Base-by-base conservation (phyloP, 2,797 vertebrate species). In the Valencia hispanica region DNA sequence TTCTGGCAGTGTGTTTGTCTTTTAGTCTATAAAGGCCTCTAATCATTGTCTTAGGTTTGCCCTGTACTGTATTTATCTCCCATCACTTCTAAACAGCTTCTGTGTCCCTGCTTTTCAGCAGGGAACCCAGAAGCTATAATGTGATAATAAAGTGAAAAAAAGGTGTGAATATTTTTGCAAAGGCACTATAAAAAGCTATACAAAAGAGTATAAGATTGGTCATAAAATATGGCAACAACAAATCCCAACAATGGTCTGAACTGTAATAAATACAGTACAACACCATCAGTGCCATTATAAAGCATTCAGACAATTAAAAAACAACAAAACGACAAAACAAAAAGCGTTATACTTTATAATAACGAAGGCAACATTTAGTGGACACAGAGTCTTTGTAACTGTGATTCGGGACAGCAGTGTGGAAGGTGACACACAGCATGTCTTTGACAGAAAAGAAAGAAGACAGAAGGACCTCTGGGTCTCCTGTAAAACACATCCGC, bases 351-450 rank as follows among this genome's bases (percentile, higher is more conserved):
- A 47, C 6, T 15, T 6, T 6, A 65, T 4, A 66, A 25, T 2
- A 76, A 51, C 70, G 41, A 68, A 77, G 68, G 20, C 30, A 59
- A 74, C 63, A 68, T 39, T 68, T 65, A 51, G 15, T 45, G 66
- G 3, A 53, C 71, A 66, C 48, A 78, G 73, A 77, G 77, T 83
- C 73, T 82, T 73, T 66, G 66, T 39, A 51, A 47, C 39, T 68
- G 57, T 57, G 69, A 86, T 66, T 69, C 80, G 76, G 75, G 68
- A 36, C 2, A 0, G 25, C 1, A 18, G 63, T 30, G 69, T 69
- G 36, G 11, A 66, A 43, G 18, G 59, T 10, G 18, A 66, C 63
- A n/a, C 41, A 71, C 34, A 55, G 34, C 1, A 1, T 32, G 71
- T 76, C 59, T 82, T 65, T 81, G 27, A 79, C 74, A 75, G 10